phyloP scores from a whole-genome alignment of 2,888 invertebrate species.

The Bombylius major region DNA sequence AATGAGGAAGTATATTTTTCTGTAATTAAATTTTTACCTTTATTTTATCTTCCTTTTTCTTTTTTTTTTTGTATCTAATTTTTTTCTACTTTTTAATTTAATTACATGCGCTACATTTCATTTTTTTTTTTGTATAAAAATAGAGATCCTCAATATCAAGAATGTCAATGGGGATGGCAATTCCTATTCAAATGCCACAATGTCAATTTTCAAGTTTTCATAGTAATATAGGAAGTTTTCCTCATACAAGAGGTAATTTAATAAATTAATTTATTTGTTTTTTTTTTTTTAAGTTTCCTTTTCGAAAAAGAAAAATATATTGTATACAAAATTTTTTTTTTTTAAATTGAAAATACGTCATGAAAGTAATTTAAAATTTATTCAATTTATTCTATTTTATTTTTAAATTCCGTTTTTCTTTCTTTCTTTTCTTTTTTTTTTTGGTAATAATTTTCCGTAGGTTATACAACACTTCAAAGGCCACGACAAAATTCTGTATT shows the following conservation, averaged over 20 bases:
- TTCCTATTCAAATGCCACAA: constrained; percentile 33
- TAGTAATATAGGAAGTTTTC: constrained; percentile 22
- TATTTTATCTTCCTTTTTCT: no score
- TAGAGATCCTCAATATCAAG: constrained; percentile 38
- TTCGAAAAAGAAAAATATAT: no score
- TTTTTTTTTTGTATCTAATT: no score
- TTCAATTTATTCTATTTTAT: no score
- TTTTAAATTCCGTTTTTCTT: no score
- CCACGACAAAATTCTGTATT: constrained; percentile 76
- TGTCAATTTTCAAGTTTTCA: constrained; percentile 27
- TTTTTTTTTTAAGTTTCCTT: not conserved
- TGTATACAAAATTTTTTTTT: no score
- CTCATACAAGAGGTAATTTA: constrained; percentile 29
- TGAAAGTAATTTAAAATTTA: no score
- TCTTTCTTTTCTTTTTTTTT: no score
- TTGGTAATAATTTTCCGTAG: constrained; percentile 26
- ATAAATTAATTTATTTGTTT: not conserved
- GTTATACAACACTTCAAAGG: constrained; percentile 30
- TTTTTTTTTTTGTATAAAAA: constrained; percentile 4
- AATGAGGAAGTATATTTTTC: no score
- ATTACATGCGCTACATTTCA: not conserved
- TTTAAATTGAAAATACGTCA: no score
- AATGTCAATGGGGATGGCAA: constrained; percentile 36
- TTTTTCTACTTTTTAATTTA: not conserved
- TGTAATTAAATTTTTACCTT: no score